These are phyloP conservation scores for Monopis laevigella DNA, from an alignment of 2,888 invertebrate genomes.

Conservation along the genomic window DNA sequence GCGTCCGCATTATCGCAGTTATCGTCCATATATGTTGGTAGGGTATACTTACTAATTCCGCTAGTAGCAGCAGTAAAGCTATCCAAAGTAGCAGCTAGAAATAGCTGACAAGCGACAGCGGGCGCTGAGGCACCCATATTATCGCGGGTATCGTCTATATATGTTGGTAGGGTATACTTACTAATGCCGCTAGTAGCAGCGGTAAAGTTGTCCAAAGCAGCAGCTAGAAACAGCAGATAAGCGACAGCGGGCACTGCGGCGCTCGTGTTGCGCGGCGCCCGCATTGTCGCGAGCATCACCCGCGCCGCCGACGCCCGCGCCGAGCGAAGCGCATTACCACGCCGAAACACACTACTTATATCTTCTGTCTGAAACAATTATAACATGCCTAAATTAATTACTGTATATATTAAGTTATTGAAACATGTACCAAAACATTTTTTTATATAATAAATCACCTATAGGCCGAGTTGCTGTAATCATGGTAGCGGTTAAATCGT, in stretches of 20 bases:
- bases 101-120: slow-evolving; percentile 32
- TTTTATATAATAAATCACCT: too few species aligned
- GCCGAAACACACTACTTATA: too few species aligned
- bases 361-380: too few species aligned
- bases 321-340: slow-evolving; percentile 57
- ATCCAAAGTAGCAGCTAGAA: slow-evolving; percentile 26
- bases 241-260: slow-evolving; percentile 35
- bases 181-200: slow-evolving; percentile 27
- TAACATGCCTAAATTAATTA: too few species aligned
- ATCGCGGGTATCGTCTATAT: slow-evolving; percentile 55
- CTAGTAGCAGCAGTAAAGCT: slow-evolving; percentile 21
- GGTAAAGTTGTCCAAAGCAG: slow-evolving; percentile 20
- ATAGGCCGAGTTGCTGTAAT: too few species aligned
- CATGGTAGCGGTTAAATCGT: too few species aligned
- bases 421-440: too few species aligned
- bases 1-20: slow-evolving; percentile 56
- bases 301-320: slow-evolving; percentile 56
- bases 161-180: slow-evolving; percentile 26
- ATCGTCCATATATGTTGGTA: too few species aligned
- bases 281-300: slow-evolving; percentile 59
- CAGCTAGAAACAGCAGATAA: slow-evolving; percentile 34
- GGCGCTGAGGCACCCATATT: slow-evolving; percentile 49
- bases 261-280: slow-evolving; percentile 41
- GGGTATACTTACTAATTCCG: slow-evolving; percentile 40
- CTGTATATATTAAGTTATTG: too few species aligned